A percentile compares a stretch with the other conserved stretches of the same genome.
Evolutionary conservation across 2,888 invertebrate species (phyloP).

Genomic region (Drosophila formosana): DNA sequence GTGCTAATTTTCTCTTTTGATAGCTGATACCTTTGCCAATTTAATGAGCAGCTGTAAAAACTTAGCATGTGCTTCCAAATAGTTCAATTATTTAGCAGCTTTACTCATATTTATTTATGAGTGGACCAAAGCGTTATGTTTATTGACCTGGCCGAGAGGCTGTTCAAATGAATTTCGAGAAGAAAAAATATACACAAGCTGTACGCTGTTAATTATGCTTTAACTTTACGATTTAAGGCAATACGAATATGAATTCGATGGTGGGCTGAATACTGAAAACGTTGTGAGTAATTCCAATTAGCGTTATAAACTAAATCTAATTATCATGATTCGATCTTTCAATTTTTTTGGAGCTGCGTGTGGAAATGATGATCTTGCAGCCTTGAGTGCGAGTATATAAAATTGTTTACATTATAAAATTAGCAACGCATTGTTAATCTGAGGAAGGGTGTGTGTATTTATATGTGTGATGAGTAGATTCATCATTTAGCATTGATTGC

Average conservation of each 20-base stretch:
- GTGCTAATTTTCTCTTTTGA: constrained; percentile 6
- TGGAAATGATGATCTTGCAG: constrained; percentile 40
- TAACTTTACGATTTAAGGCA: constrained; percentile 62
- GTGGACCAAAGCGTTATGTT: constrained; percentile 49
- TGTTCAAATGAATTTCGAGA: constrained; percentile 25
- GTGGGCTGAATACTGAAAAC: constrained; percentile 17
- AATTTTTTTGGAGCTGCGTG: constrained; percentile 21
- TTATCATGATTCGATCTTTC: constrained; percentile 66
- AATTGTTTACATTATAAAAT: constrained; percentile 71
- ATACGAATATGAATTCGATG: constrained; percentile 21
- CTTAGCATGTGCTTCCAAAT: constrained; percentile 15
- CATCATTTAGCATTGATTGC: constrained; percentile 44
- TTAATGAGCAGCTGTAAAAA: constrained; percentile 24
- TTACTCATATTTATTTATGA: constrained; percentile 59
- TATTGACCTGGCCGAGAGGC: constrained; percentile 34
- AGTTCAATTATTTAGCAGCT: constrained; percentile 31
- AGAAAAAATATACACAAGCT: constrained; percentile 58
- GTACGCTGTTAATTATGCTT: constrained; percentile 46
- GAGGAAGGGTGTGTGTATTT: constrained; percentile 32
- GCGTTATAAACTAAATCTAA: constrained; percentile 77
- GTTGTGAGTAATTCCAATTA: constrained; percentile 67
- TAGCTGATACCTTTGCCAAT: constrained; percentile 2
- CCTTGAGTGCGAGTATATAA: constrained; percentile 8
- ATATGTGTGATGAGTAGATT: constrained; percentile 27
- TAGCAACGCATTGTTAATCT: constrained; percentile 75